phyloP scores from a whole-genome alignment of 2,797 vertebrate genomes.

The Nannoperca australis region DNA sequence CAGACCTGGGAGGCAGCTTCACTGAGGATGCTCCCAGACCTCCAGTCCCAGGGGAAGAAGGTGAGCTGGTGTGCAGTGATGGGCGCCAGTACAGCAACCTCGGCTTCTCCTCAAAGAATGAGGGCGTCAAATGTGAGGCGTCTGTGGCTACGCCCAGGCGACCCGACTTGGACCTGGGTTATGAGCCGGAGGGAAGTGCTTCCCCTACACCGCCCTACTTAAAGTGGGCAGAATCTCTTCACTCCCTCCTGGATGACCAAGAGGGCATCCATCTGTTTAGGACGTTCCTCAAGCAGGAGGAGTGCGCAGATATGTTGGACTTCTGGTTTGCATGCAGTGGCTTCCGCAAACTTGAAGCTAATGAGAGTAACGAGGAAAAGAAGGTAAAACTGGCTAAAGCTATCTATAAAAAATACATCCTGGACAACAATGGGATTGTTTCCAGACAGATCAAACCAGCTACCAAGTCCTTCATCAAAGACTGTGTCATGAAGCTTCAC shows the following conservation, averaged over 20 bases:
- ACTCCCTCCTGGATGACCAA: slow-evolving; percentile 96
- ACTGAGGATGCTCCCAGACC: slow-evolving; percentile 98
- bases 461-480: slow-evolving; percentile 98
- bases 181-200: slow-evolving; percentile 97
- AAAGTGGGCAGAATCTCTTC: slow-evolving; percentile 97
- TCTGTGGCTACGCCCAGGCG: slow-evolving; percentile 93
- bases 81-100: slow-evolving; percentile 84
- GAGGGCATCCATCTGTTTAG: slow-evolving; percentile 96
- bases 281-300: slow-evolving; percentile 95
- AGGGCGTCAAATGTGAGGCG: slow-evolving; percentile 89
- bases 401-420: slow-evolving; percentile 97
- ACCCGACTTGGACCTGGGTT: slow-evolving; percentile 96
- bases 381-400: slow-evolving; percentile 95
- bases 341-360: slow-evolving; percentile 93
- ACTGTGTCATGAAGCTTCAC: slow-evolving; percentile 93
- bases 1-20: slow-evolving; percentile 94
- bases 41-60: slow-evolving; percentile 97
- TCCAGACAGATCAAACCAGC: slow-evolving; percentile 96
- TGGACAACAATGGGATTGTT: slow-evolving; percentile 94
- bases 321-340: slow-evolving; percentile 99
- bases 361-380: slow-evolving; percentile 91
- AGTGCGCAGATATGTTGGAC: slow-evolving; percentile 94
- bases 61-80: slow-evolving; percentile 91
- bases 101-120: slow-evolving; percentile 88
- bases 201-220: slow-evolving; percentile 98